Evolutionary conservation across 2,113 vertebrate species (phyloP).

Genomic region (Callithrix jacchus): DNA sequence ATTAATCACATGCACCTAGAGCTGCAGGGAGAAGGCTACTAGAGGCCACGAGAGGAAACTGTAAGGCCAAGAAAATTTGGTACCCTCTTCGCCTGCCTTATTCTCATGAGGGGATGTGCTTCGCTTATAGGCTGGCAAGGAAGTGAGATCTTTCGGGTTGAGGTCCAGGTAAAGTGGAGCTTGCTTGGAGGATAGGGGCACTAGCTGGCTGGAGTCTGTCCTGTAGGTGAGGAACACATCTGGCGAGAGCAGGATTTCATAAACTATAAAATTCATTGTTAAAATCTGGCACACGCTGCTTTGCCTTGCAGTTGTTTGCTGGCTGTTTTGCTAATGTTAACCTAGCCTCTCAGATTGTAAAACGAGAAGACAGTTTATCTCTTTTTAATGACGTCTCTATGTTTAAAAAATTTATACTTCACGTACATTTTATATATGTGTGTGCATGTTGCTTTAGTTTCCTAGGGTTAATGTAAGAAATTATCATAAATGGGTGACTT

Average conservation of each 20-base stretch:
- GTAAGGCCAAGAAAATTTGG: neutral
- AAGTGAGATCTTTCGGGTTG: neutral
- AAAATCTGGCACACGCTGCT: neutral
- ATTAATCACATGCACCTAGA: neutral
- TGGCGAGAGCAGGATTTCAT: neutral
- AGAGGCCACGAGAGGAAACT: too few species aligned
- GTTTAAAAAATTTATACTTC: neutral
- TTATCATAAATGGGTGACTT: neutral
- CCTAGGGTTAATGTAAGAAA: neutral
- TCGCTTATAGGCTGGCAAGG: neutral
- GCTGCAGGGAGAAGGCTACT: neutral
- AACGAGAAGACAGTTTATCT: neutral
- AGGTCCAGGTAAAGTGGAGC: neutral
- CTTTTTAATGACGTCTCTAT: neutral
- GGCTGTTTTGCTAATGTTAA: neutral
- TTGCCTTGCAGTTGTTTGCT: neutral
- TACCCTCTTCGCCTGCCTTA: rapidly evolving
- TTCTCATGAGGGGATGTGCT: neutral
- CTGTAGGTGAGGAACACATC: neutral
- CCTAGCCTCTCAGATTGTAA: neutral
- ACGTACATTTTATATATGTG: neutral
- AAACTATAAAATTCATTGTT: too few species aligned
- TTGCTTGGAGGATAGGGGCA: neutral
- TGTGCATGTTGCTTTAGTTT: neutral
- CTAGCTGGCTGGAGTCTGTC: neutral